Evolutionary conservation across 1,140 invertebrate species (phyloP), one percentile per base, ranked within the genome.

Genomic region (Lepidostoma basale): DNA sequence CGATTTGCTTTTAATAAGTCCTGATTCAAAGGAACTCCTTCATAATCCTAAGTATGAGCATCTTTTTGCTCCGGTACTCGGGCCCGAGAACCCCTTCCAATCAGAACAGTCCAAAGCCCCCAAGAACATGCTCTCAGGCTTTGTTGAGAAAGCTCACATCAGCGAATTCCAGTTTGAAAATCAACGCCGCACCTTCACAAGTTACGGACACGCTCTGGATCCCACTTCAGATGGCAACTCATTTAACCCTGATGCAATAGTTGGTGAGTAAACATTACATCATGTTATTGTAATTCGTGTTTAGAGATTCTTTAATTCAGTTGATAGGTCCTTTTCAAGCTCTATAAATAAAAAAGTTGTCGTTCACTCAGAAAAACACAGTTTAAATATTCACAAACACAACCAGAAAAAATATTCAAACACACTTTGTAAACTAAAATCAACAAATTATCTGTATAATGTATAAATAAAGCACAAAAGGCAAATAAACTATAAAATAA

Each of bases 111-210:
- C 95, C 79, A 88, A 86, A 72, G 92, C 95, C 1, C 76, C 84
- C 1, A 94, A 95, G 77, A 99, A 99, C 78, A 97, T 92, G 67
- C 80, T 99, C 0, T 90, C 97, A 22, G 98, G 98, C 10, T 98
- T 90, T 85, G 92, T 98, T 3, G 98, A 99, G 78, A 88, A 91
- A 74, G 95, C 97, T 3, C 94, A 98, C 80, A 89, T 99, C 25
- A 98, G 91, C 83, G 93, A 95, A 75, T 99, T 99, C 82, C 93
- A 98, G 74, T 99, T 99, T 88, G 98, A 99, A 82, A 97, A 95
- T 78, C 97, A 99, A 77, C 86, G 98, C 69, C 85, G 96, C 77
- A 99, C 96, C 9, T 99, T 99, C 80, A 85, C 89, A 26, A 95
- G 93, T 76, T 98, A 93, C 83, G 95, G 96, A n/a, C 98, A 96